A percentile compares a stretch with the other conserved stretches of the same genome.
Evolutionary conservation across 2,888 invertebrate genomes (phyloP).

Genomic region (Dasypogon diadema): DNA sequence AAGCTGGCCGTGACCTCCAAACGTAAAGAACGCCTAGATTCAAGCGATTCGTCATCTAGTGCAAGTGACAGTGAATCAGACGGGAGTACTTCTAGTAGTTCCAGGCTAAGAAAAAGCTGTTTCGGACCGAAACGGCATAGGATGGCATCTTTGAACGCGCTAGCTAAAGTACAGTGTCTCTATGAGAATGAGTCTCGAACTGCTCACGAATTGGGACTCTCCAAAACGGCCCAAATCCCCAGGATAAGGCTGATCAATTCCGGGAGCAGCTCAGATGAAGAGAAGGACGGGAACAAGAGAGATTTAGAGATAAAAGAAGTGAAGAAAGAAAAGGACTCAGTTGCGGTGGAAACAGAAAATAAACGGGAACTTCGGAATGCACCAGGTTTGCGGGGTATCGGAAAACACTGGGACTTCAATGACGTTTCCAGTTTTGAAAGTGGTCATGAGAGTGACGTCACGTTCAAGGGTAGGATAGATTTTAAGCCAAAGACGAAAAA

Average conservation of each 20-base stretch:
- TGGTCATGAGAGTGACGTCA: conserved; percentile 57
- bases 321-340: conserved; percentile 42
- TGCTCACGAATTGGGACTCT: conserved; percentile 74
- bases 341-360: conserved; percentile 58
- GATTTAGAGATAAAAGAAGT: conserved; percentile 19
- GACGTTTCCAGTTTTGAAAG: conserved; percentile 64
- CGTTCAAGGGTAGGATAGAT: conserved; percentile 47
- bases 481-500: conserved; percentile 55
- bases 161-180: conserved; percentile 90
- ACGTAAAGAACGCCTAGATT: conserved; percentile 49
- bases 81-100: background rate
- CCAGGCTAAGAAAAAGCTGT: conserved; percentile 55
- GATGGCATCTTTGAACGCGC: conserved; percentile 89
- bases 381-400: conserved; percentile 81
- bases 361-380: conserved; percentile 77
- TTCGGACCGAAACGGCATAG: conserved; percentile 83
- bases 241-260: conserved; percentile 66
- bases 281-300: conserved; percentile 60
- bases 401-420: conserved; percentile 88
- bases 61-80: conserved; percentile 42
- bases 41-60: conserved; percentile 52
- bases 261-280: conserved; percentile 70
- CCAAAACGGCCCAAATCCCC: conserved; percentile 69
- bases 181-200: conserved; percentile 89
- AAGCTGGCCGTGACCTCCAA: conserved; percentile 34